Evolutionary conservation across 1,140 invertebrate genomes (phyloP).

Genomic region (Papilio helenus): DNA sequence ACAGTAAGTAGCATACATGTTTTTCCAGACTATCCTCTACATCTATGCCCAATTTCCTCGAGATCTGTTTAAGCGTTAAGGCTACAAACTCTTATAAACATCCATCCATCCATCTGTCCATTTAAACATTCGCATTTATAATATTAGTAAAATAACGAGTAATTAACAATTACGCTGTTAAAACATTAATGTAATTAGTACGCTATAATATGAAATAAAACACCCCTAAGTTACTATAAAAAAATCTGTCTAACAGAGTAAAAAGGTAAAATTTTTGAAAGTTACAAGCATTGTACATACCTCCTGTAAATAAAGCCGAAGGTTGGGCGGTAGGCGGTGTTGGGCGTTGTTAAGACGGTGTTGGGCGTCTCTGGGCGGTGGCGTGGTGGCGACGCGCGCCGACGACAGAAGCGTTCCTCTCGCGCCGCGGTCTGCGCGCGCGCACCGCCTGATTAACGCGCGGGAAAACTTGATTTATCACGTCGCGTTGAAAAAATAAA

Average conservation of each 20-base stretch:
- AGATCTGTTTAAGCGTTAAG: too few species aligned
- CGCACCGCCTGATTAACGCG: slow-evolving; percentile 68
- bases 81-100: too few species aligned
- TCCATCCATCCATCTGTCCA: too few species aligned
- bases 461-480: slow-evolving; percentile 78
- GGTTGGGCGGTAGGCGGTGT: slow-evolving; percentile 54
- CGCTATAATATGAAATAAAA: too few species aligned
- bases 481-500: slow-evolving; percentile 79
- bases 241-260: neutral
- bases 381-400: slow-evolving; percentile 51
- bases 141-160: too few species aligned
- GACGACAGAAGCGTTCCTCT: slow-evolving; percentile 77
- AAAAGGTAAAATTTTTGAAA: neutral
- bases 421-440: slow-evolving; percentile 69
- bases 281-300: slow-evolving; percentile 13
- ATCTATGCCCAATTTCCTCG: too few species aligned
- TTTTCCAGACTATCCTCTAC: too few species aligned
- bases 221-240: neutral
- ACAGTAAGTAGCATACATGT: too few species aligned
- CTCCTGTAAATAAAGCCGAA: slow-evolving; percentile 20
- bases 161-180: too few species aligned
- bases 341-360: slow-evolving; percentile 60
- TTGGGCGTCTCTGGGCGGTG: slow-evolving; percentile 15
- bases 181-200: too few species aligned
- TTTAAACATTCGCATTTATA: too few species aligned